phyloP scores from a whole-genome alignment of 2,888 invertebrate genomes.

The Tiphia femorata region DNA sequence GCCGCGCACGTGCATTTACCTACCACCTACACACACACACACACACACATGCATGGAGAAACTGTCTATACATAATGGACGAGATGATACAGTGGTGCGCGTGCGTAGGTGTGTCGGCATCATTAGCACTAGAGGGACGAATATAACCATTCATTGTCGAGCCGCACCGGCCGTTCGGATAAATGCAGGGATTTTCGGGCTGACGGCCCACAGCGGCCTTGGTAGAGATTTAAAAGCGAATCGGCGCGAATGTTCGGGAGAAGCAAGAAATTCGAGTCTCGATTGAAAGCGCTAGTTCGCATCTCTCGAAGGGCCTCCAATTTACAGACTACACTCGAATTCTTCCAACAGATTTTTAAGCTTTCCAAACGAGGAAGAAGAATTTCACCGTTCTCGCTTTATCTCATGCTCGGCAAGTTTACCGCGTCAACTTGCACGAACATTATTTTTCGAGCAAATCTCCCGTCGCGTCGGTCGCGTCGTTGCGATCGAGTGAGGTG shows the following conservation, averaged over 20 bases:
- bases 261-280: no score
- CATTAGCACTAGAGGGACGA: conserved; percentile 23
- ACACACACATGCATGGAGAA: no score
- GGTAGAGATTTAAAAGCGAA: neutral
- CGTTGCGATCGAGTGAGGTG: neutral
- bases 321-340: no score
- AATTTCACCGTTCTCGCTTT: no score
- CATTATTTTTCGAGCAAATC: neutral
- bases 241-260: no score
- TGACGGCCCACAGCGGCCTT: neutral
- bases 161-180: conserved; percentile 16
- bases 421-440: neutral
- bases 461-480: neutral
- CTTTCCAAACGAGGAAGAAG: no score
- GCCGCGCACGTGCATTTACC: neutral
- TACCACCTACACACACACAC: neutral
- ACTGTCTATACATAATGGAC: no score
- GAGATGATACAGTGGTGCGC: neutral
- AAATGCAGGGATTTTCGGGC: conserved; percentile 9
- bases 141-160: conserved; percentile 24
- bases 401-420: neutral
- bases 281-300: no score
- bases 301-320: no score
- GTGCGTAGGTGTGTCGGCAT: conserved; percentile 17
- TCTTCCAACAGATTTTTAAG: no score